phyloP scores from a whole-genome alignment of 2,888 invertebrate genomes.

The Nectonema munidae region DNA sequence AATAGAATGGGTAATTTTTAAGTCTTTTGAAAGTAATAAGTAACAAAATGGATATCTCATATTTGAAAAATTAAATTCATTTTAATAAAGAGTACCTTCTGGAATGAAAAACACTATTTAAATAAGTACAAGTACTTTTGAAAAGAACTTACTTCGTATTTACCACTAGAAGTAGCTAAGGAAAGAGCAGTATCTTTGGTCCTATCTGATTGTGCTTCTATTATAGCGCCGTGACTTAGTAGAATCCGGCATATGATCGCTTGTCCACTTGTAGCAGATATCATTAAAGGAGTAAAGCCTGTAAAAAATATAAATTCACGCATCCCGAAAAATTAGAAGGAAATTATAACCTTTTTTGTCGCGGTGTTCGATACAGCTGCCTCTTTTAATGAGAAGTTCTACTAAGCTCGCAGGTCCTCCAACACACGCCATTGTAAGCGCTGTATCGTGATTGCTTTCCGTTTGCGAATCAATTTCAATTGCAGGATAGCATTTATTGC shows the following conservation, averaged over 20 bases:
- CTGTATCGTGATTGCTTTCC: slow-evolving; percentile 91
- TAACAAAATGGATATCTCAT: background rate
- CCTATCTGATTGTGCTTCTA: slow-evolving; percentile 89
- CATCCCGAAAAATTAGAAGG: background rate
- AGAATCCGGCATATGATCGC: slow-evolving; percentile 58
- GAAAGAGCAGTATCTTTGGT: slow-evolving; percentile 94
- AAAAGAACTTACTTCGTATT: slow-evolving; percentile 38
- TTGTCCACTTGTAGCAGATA: slow-evolving; percentile 83
- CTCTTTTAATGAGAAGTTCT: slow-evolving; percentile 51
- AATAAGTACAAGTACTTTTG: no score
- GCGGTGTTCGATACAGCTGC: slow-evolving; percentile 80
- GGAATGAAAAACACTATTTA: no score
- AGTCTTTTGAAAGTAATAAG: no score
- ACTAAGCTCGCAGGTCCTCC: slow-evolving; percentile 43
- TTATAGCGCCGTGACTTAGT: slow-evolving; percentile 65
- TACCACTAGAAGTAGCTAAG: slow-evolving; percentile 75
- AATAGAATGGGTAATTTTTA: no score
- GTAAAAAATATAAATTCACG: slow-evolving; percentile 14
- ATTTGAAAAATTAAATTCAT: background rate
- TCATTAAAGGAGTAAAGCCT: slow-evolving; percentile 77
- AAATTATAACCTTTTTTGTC: slow-evolving; percentile 42
- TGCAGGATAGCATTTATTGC: slow-evolving; percentile 16
- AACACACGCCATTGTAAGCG: slow-evolving; percentile 74
- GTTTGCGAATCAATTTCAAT: slow-evolving; percentile 76
- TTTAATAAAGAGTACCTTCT: background rate